Conservation (phyloP, 2,888 invertebrate genomes). For the Hemithea aestivaria region DNA sequence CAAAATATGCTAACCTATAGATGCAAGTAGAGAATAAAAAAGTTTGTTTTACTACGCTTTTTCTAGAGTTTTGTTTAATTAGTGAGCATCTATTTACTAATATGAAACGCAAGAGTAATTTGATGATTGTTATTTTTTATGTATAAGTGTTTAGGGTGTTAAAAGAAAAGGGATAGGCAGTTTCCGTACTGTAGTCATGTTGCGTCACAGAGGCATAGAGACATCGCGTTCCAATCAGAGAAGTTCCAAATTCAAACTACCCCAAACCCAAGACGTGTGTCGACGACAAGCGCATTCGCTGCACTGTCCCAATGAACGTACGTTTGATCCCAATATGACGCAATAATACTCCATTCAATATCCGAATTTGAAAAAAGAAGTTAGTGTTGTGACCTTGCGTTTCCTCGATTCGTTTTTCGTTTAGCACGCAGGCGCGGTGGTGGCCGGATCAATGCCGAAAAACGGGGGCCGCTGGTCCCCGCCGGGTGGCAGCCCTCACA, state of each 20-base stretch:
- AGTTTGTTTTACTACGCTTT: too few relatives aligned
- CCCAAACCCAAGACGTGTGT: conserved; percentile 27
- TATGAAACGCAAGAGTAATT: too few relatives aligned
- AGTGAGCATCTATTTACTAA: too few relatives aligned
- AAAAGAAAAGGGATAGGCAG: too few relatives aligned
- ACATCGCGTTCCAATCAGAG: background rate
- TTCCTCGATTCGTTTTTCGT: conserved; percentile 72
- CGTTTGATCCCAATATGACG: conserved; percentile 55
- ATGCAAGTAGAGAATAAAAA: too few relatives aligned
- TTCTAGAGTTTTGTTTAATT: too few relatives aligned
- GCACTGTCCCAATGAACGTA: conserved; percentile 56
- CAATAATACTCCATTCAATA: conserved; percentile 73
- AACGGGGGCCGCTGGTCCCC: conserved; percentile 57
- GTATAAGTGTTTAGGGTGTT: too few relatives aligned
- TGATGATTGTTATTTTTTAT: too few relatives aligned
- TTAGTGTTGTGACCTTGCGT: conserved; percentile 75
- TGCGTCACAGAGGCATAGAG: background rate
- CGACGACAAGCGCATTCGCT: conserved; percentile 19
- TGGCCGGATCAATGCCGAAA: conserved; percentile 75
- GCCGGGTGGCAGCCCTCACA: conserved; percentile 46
- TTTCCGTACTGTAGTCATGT: too few relatives aligned
- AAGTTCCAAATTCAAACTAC: conserved; percentile 13
- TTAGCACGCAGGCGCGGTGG: conserved; percentile 72
- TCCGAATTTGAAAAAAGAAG: conserved; percentile 73
- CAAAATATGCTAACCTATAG: too few relatives aligned